Base-by-base conservation (phyloP, 2,797 vertebrate genomes). In the Manis pentadactyla region DNA sequence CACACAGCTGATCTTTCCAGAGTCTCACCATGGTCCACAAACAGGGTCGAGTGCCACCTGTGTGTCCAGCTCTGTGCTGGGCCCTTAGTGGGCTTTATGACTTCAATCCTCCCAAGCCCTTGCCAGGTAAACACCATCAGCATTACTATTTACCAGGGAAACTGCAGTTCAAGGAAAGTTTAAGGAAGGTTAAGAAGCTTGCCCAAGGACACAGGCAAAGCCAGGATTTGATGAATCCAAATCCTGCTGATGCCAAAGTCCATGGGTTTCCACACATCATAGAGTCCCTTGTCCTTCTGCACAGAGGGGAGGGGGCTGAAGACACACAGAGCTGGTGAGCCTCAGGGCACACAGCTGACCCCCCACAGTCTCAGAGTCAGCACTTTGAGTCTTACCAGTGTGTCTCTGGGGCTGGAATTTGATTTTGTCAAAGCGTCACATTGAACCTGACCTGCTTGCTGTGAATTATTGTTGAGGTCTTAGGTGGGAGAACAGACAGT, bases 301-400 rank as follows among this genome's bases (percentile, higher is more conserved):
- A 4, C 29, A 11, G n/a, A 51, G 19, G 6, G 1, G 25, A 14
- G 2, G 6, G 0, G 23, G 13, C 17, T 4, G 42, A 1, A 2
- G 25, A 21, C 11, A 7, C 34, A 12, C 8, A 4, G 49, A 39
- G 46, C 61, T 18, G 11, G 18, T 6, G 42, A 46, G 12, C n/a
- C n/a, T 18, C 3, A 0, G 19, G 59, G 12, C 25, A 0, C 0
- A 7, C 11, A 5, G 11, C 7, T 7, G 66, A 55, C 25, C 53
- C 29, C 13, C 31, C 19, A 4, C 10, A 1, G 75, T 9, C 10
- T 83, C 4, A 18, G n/a, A 31, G 12, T 18, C n/a, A 9, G 37
- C 12, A 19, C 64, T 18, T 8, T 2, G 46, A 64, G 29, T 23
- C 51, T 31, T 19, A 17, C 10, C 23, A 0, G 5, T 2, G 0